These are phyloP conservation scores for Lepidonotus clava DNA, from an alignment of 2,888 invertebrate genomes.

Conservation along the genomic window DNA sequence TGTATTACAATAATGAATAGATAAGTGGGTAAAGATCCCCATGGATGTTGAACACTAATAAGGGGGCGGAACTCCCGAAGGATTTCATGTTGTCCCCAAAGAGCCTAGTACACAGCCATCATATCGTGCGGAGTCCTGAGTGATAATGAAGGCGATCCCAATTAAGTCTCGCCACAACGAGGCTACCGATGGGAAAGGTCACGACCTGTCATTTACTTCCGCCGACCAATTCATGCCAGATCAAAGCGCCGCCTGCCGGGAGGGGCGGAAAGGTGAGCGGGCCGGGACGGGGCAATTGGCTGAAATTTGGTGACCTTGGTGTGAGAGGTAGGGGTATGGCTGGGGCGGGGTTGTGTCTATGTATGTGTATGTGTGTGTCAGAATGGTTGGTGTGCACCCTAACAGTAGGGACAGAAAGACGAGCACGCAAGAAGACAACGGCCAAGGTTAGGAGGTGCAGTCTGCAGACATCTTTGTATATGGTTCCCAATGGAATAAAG, in stretches of 20 bases:
- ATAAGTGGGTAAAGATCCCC: too few species aligned
- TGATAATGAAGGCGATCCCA: neutral
- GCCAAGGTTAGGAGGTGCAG: neutral
- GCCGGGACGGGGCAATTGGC: slow-evolving; percentile 23
- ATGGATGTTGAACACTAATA: too few species aligned
- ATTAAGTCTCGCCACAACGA: neutral
- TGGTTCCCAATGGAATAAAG: too few species aligned
- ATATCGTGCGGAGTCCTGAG: too few species aligned
- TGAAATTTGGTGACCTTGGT: slow-evolving; percentile 28
- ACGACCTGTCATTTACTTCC: slow-evolving; percentile 43
- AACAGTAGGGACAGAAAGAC: neutral
- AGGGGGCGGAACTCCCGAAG: too few species aligned
- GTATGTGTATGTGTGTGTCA: neutral
- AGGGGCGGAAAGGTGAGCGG: neutral
- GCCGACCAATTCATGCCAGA: slow-evolving; percentile 48
- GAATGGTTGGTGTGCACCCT: neutral
- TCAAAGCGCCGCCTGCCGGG: neutral
- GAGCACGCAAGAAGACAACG: slow-evolving; percentile 5
- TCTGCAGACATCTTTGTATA: neutral
- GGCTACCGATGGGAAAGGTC: slow-evolving; percentile 10
- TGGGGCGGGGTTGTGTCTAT: neutral
- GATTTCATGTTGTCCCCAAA: too few species aligned
- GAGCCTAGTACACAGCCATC: too few species aligned
- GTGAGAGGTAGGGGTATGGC: neutral
- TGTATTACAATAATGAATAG: too few species aligned